Base-by-base conservation (phyloP, 2,113 vertebrate genomes). In the Sylvicapra grimmia region DNA sequence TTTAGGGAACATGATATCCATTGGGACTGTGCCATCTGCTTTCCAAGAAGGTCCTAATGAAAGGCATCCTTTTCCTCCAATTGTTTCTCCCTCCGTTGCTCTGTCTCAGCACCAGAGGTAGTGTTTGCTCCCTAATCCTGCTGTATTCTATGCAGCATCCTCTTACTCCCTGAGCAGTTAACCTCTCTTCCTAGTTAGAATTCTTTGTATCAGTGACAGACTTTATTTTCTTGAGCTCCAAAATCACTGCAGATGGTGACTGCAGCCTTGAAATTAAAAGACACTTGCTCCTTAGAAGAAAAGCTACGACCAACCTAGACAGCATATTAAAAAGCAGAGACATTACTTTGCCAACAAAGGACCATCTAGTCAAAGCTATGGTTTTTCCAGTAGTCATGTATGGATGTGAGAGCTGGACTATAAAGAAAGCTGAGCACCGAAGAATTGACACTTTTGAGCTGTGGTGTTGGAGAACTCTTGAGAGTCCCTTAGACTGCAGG, bases 21-120 rank as follows among this genome's bases (percentile, higher is more conserved):
- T 1, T 12, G 4, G 31, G 14, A 1, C 61, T 13, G 23, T 3
- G 19, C 31, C 31, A 8, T 5, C 4, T 3, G 25, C 44, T 40
- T 59, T 53, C 23, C 72, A 11, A 47, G 82, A 29, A 31, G 29
- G 23, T 12, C 40, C 21, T 8, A 33, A 23, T 25, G 44, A 21
- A 14, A 25, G 53, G 4, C 6, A 2, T 14, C 2, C 10, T 11
- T 25, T 9, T 51, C 8, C 44, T 54, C 6, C 7, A 25, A 1
- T 1, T 27, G 2, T 6, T 33, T 33, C 25, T 21, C 33, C 1
- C 13, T 18, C 13, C 0, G 13, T 19, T 0, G 29, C 40, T 25
- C 44, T 9, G 61, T 16, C 11, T 21, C n/a, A 1, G 33, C 27
- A 75, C 54, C 14, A 1, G 23, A 27, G 49, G 23, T 0, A 3